These are phyloP conservation scores for Mellilla xanthometata DNA, from an alignment of 2,888 invertebrate genomes.

Conservation along the genomic window DNA sequence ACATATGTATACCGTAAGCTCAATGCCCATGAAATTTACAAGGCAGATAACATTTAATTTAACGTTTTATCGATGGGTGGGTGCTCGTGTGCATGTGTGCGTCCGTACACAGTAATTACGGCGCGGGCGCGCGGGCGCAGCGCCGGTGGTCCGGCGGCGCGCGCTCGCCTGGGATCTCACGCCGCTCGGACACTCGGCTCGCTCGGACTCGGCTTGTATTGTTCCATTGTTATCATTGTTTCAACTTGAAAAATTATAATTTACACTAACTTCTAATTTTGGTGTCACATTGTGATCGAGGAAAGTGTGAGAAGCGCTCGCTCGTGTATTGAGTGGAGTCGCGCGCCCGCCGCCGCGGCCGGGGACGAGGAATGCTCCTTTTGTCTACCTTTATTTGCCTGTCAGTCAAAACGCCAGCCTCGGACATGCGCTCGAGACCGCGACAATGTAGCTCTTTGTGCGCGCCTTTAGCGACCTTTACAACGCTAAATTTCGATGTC, in stretches of 20 bases:
- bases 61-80: constrained; percentile 68
- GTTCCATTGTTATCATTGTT: constrained; percentile 43
- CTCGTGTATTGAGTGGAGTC: constrained; percentile 25
- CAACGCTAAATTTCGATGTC: constrained; percentile 72
- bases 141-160: constrained; percentile 72
- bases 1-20: constrained; percentile 55
- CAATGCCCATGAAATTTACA: constrained; percentile 74
- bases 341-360: constrained; percentile 13
- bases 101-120: constrained; percentile 78
- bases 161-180: constrained; percentile 64
- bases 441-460: constrained; percentile 71
- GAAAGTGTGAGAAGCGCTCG: constrained; percentile 62
- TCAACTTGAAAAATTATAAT: constrained; percentile 36
- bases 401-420: constrained; percentile 68
- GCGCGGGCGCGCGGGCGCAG: constrained; percentile 74
- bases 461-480: constrained; percentile 63
- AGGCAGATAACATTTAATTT: constrained; percentile 77
- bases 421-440: constrained; percentile 57
- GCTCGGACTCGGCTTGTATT: constrained; percentile 47
- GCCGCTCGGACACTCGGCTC: constrained; percentile 52
- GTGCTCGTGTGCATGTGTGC: constrained; percentile 56
- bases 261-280: constrained; percentile 36
- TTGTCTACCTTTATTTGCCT: constrained; percentile 75
- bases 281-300: constrained; percentile 35
- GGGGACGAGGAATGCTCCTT: constrained; percentile 39